phyloP scores from a whole-genome alignment of 2,797 vertebrate species.

The Streptopelia turtur region DNA sequence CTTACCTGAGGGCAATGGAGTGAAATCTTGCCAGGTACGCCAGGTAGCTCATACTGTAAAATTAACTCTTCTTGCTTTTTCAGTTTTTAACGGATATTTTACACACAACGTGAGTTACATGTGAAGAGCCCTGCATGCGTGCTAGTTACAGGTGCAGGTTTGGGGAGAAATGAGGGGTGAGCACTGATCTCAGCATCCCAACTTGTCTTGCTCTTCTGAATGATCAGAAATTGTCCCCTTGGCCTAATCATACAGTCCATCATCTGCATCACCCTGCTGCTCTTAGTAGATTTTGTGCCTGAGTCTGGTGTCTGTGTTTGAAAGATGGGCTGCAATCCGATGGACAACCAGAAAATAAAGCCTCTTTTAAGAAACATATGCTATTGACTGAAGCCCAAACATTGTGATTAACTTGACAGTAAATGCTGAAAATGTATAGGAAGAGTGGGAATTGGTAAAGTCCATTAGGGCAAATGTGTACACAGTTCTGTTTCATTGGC shows the following conservation, averaged over 20 bases:
- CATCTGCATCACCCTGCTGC: not conserved
- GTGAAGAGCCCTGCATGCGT: fast-evolving
- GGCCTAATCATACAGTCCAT: not conserved
- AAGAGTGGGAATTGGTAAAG: not conserved
- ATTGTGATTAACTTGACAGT: not conserved
- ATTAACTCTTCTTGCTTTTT: not conserved
- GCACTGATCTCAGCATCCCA: fast-evolving
- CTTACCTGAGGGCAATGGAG: not conserved
- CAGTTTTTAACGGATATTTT: not conserved
- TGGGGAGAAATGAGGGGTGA: not conserved
- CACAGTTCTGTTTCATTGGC: not conserved
- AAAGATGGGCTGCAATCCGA: not conserved
- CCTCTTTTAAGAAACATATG: not conserved
- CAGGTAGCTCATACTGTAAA: not conserved
- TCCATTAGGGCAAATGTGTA: not conserved
- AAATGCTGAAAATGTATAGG: not conserved
- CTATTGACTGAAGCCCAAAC: not conserved
- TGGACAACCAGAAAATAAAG: not conserved
- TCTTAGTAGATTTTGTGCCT: not conserved
- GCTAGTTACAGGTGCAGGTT: not conserved
- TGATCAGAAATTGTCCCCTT: not conserved
- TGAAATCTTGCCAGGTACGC: not conserved
- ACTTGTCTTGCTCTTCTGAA: not conserved
- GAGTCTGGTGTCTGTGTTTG: fast-evolving
- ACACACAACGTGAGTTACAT: fast-evolving